Evolutionary conservation across 1,140 invertebrate species (phyloP), one percentile per base, ranked within the genome.

Genomic region (Planococcus citri): DNA sequence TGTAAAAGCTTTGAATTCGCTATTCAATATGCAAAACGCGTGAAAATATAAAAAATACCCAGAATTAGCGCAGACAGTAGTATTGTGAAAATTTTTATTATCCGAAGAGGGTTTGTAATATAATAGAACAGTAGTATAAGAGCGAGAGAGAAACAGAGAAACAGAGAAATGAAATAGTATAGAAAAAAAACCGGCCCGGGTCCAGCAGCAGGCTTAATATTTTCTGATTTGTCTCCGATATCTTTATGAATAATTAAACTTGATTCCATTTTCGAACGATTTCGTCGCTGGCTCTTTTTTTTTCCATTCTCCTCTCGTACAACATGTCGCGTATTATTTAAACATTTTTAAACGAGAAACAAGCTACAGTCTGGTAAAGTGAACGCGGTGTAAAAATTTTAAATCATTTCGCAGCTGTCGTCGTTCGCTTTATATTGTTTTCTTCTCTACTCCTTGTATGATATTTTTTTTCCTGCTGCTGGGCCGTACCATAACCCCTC

Each of bases 241-340:
- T 51, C 41, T 51, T 51, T 51, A 51, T 51, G 41, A 51, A 51
- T 51, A 51, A 51, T 51, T 51, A 51, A 51, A 51, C 41, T 51
- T 17, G 41, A 51, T 51, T 51, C 41, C 41, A 51, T 51, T 51
- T 51, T 51, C 41, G 29, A 33, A 51, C 41, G 10, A 51, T 51
- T 17, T 20, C 41, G 41, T 20, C 41, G 41, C n/a, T 17, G 41
- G 17, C 6, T 2, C 12, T 9, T 6, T 51, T 51, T 51, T 51
- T 51, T 14, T n/a, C n/a, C n/a, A n/a, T n/a, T n/a, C n/a, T n/a
- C n/a, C n/a, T n/a, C 14, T 14, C 14, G 17, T 51, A 51, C 41
- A 51, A 51, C 41, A 51, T 51, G 41, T 51, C 41, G 41, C 41
- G 41, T 20, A 51, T 51, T 51, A 51, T 51, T 51, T 51, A 51